Evolutionary conservation across 2,888 invertebrate genomes (phyloP), one percentile per base, ranked within the genome.

Genomic region (Perizoma flavofasciatum): DNA sequence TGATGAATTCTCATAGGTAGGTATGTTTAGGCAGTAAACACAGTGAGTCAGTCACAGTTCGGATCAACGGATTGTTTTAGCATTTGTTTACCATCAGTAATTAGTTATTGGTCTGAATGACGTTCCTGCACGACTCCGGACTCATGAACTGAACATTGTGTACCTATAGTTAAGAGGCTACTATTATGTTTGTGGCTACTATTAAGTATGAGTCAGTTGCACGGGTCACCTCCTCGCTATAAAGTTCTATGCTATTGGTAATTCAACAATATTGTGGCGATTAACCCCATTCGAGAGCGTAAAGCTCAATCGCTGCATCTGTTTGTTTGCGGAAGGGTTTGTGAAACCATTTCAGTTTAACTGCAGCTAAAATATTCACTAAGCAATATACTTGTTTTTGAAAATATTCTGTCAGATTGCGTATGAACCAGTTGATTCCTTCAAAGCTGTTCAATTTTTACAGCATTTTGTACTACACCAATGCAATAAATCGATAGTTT

Each of bases 251-350:
- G 72, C 75, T 70, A 74, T 74, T 73, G 70, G 73, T 77, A 79
- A 80, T 75, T 84, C 83, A 83, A 83, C 49, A 56, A 57, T 61
- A 61, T 82, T 70, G 72, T 69, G 71, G 69, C 78, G 73, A 85
- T 89, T 90, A 88, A 89, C 89, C 90, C 70, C 88, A 71, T 79
- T 89, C 77, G 56, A 43, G 69, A 70, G 70, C 75, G 74, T 82
- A 78, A 86, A 82, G 71, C 71, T 68, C n/a, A n/a, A n/a, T n/a
- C 74, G 75, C 76, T 78, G 73, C 77, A 73, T 68, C 63, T 49
- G 72, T 70, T 76, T 77, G 80, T 82, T 81, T 83, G 78, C 82
- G 81, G 82, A 82, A 85, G 80, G 72, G 70, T 71, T 61, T 56
- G 55, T 51, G 40, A 37, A 56, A 60, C 55, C 43, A 41, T 54